phyloP scores from a whole-genome alignment of 1,140 invertebrate genomes.

The Aplysia californica region DNA sequence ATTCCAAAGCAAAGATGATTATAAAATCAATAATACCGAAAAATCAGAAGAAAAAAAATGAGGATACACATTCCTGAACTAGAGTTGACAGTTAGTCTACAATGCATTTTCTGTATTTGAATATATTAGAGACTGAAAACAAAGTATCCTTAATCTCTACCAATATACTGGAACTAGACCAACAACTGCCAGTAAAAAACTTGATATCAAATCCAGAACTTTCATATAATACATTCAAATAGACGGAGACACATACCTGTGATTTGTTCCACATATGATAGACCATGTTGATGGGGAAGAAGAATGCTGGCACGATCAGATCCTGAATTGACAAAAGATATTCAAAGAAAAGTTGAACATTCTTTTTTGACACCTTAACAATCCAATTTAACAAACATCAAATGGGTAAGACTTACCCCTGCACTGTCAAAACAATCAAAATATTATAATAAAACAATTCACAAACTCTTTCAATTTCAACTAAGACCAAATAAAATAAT shows the following conservation, averaged over 20 bases:
- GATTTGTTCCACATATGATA: slow-evolving; percentile 33
- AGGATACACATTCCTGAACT: too few species aligned
- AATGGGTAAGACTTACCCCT: not conserved
- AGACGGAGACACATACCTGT: too few species aligned
- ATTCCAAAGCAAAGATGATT: too few species aligned
- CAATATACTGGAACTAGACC: not conserved
- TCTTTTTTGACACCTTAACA: not conserved
- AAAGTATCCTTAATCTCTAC: not conserved
- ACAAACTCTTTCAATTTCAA: too few species aligned
- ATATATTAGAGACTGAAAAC: not conserved
- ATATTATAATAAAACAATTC: too few species aligned
- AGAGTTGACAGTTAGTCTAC: not conserved
- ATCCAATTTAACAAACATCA: not conserved
- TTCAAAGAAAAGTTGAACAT: not conserved
- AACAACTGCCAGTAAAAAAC: not conserved
- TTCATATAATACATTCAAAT: slow-evolving; percentile 5
- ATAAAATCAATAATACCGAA: too few species aligned
- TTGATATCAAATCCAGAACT: slow-evolving; percentile 28
- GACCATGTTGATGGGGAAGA: slow-evolving; percentile 55
- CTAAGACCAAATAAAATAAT: not conserved
- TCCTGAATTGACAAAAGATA: slow-evolving; percentile 41
- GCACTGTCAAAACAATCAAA: not conserved
- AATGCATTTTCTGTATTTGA: not conserved
- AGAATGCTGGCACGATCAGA: slow-evolving; percentile 48
- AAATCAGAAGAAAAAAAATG: too few species aligned